Percentiles rank a stretch among this genome's conserved stretches.
phyloP scores from a whole-genome alignment of 2,113 vertebrate species.

The Nesogale talazaci region DNA sequence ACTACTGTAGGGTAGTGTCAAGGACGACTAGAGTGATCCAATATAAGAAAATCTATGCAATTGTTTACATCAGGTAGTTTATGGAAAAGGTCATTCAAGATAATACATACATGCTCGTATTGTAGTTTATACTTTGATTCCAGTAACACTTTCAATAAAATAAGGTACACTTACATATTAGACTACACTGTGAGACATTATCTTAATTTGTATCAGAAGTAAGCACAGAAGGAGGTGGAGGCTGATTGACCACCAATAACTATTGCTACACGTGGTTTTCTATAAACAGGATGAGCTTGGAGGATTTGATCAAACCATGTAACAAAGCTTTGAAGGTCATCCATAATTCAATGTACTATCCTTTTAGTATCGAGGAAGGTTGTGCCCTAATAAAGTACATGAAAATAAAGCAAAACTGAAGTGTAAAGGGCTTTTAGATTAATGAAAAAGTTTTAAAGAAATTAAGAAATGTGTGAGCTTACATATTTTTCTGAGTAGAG shows the following conservation, averaged over 20 bases:
- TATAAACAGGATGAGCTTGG: background rate
- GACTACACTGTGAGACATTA: background rate
- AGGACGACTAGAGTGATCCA: background rate
- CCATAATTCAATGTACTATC: background rate
- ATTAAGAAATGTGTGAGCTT: background rate
- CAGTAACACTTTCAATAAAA: background rate
- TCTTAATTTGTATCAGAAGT: background rate
- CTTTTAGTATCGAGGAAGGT: background rate
- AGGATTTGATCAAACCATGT: background rate
- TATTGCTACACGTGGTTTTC: background rate
- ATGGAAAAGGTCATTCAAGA: background rate
- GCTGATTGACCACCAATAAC: background rate
- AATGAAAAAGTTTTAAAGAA: background rate
- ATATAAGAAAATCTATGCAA: background rate
- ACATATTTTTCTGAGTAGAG: background rate
- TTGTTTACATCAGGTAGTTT: background rate
- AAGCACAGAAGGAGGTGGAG: background rate
- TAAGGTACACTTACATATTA: background rate
- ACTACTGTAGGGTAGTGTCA: background rate
- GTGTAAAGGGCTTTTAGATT: background rate
- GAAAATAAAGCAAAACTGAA: background rate
- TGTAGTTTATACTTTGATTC: background rate
- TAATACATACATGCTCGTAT: background rate
- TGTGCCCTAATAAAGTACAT: background rate
- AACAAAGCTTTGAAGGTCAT: background rate